Conservation (phyloP, 1,140 invertebrate species). For the Panagrolaimus sp. region DNA sequence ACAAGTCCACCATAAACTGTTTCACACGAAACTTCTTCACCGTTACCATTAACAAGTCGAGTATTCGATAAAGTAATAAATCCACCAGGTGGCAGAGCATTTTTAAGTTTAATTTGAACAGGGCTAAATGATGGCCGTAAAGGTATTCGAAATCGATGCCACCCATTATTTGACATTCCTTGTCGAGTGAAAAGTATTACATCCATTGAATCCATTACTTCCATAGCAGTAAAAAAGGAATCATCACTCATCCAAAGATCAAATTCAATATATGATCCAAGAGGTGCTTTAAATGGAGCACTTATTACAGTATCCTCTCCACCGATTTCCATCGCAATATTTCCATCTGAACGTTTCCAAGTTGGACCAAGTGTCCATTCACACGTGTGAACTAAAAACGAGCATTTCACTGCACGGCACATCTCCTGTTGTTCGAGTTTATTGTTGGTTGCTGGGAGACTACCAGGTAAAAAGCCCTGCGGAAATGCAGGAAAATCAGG, state of each 20-base stretch:
- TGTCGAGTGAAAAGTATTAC: constrained; percentile 15
- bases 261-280: constrained; percentile 25
- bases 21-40: constrained; percentile 25
- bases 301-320: constrained; percentile 21
- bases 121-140: constrained; percentile 16
- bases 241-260: constrained; percentile 33
- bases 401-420: constrained; percentile 25
- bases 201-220: constrained; percentile 17
- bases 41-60: constrained; percentile 22
- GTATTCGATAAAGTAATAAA: constrained; percentile 30
- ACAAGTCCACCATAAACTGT: background rate
- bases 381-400: constrained; percentile 24
- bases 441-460: background rate
- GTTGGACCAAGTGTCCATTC: constrained; percentile 10
- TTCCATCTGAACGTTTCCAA: constrained; percentile 25
- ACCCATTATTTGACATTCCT: constrained; percentile 22
- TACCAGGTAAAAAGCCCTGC: background rate
- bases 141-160: constrained; percentile 27
- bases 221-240: constrained; percentile 16
- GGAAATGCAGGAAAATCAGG: background rate
- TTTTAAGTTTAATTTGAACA: constrained; percentile 19
- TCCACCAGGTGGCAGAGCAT: constrained; percentile 3
- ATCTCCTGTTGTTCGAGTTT: constrained; percentile 8
- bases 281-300: constrained; percentile 19
- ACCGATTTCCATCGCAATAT: constrained; percentile 18